Percentiles rank a stretch among this genome's conserved stretches.
Evolutionary conservation across 1,140 invertebrate species (phyloP).

Genomic region (Euglossa dilemma): DNA sequence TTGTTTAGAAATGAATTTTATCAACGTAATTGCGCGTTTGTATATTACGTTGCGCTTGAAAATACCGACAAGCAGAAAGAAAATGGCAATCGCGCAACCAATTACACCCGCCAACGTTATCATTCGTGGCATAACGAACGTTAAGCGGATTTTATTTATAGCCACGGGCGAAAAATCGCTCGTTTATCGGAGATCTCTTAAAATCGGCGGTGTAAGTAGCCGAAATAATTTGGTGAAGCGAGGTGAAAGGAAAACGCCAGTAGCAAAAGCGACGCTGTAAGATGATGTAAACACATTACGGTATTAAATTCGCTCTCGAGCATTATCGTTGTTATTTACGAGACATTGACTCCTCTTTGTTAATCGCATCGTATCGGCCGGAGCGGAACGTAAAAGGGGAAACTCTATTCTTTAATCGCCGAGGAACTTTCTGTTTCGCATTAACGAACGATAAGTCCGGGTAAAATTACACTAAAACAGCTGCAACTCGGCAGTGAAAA

Average conservation of each 20-base stretch:
- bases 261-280: not conserved
- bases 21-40: not conserved
- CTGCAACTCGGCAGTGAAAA: no score
- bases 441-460: not conserved
- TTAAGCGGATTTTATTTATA: not conserved
- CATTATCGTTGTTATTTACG: slow-evolving; percentile 9
- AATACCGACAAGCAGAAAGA: not conserved
- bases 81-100: not conserved
- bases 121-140: no score
- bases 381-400: not conserved
- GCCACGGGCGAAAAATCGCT: not conserved
- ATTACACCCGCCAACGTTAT: not conserved
- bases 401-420: not conserved
- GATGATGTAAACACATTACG: not conserved
- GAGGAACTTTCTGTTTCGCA: not conserved
- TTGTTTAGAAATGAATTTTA: not conserved
- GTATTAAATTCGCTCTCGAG: slow-evolving; percentile 5
- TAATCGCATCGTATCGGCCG: not conserved
- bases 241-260: slow-evolving; percentile 19
- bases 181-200: not conserved
- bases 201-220: no score
- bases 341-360: slow-evolving; percentile 8
- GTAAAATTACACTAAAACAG: no score
- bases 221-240: slow-evolving; percentile 8
- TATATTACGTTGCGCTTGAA: not conserved